These are phyloP conservation scores for Hecatera dysodea DNA, from an alignment of 2,888 invertebrate genomes.

Conservation along the genomic window DNA sequence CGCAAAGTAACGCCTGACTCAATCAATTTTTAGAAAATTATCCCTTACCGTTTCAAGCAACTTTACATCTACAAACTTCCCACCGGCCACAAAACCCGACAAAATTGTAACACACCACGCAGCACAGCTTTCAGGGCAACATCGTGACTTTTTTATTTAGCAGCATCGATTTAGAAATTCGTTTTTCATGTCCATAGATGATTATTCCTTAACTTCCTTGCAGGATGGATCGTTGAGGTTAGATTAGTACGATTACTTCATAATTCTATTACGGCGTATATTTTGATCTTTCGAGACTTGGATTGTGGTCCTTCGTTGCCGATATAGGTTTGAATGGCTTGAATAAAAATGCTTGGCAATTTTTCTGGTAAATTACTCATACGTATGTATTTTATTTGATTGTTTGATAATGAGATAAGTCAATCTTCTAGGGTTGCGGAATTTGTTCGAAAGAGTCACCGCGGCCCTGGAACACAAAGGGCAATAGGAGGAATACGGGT, in stretches of 20 bases:
- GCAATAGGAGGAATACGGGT: too few relatives aligned
- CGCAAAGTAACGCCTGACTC: too few relatives aligned
- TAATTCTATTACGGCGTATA: constrained; percentile 75
- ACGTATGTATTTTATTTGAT: neutral
- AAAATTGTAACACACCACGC: constrained; percentile 70
- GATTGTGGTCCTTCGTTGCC: constrained; percentile 52
- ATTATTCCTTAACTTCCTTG: constrained; percentile 73
- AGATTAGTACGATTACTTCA: constrained; percentile 78
- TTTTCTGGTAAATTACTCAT: constrained; percentile 3
- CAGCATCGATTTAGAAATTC: constrained; percentile 60
- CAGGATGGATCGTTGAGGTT: constrained; percentile 75
- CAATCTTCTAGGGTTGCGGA: too few relatives aligned
- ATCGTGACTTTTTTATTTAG: constrained; percentile 65
- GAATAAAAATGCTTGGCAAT: neutral
- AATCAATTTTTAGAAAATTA: too few relatives aligned
- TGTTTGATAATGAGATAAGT: too few relatives aligned
- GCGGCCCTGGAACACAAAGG: too few relatives aligned
- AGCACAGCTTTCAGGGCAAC: constrained; percentile 49
- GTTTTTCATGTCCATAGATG: constrained; percentile 68
- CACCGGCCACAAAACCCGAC: constrained; percentile 68
- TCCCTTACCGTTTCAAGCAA: constrained; percentile 52
- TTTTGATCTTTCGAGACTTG: constrained; percentile 49
- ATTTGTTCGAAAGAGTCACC: too few relatives aligned
- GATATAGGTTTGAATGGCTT: constrained; percentile 29
- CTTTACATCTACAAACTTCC: constrained; percentile 63